Base-by-base conservation (phyloP, 2,888 invertebrate species). In the Lampropteryx suffumata region DNA sequence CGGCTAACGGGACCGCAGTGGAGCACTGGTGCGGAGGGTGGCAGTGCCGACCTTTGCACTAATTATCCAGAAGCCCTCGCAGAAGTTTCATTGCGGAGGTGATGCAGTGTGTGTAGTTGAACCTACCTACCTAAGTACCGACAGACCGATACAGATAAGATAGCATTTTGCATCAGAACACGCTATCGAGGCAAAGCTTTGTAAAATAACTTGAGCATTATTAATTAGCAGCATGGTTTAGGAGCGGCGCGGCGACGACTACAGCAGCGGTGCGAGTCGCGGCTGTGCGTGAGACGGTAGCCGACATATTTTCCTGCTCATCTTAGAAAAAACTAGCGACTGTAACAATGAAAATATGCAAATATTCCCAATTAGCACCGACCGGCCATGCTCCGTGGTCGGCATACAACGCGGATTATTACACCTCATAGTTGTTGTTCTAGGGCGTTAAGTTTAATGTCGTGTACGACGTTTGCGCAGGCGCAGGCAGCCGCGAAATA, bases 1-100 rank as follows among this genome's bases (percentile, higher is more conserved):
- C 50, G 35, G 24, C 10, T 73, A 78, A 74, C 76, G 77, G 79
- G 64, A 69, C 65, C 45, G 44, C 50, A 40, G 46, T 48, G 33
- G 54, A 55, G 42, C 35, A 30, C 28, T 29, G 54, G 41, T 35
- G 59, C 43, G 29, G 36, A 47, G 63, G 62, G 65, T 55, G 50
- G 54, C 59, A 55, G 47, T n/a, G n/a, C 48, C 58, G 64, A 68
- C 71, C 69, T 70, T 70, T 61, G 45, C 57, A 13, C 32, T 56
- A 49, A 61, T 61, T 47, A 48, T 29, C 50, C 34, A 37, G 55
- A 14, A 34, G 29, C 44, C 37, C 41, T 36, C 33, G 24, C 2
- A 13, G 21, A 3, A 21, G 21, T 21, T 2, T 5, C 21, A 21
- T 2, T 21, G 21, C 3, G 2, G 3, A 3, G 21, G 5, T 5